Percentiles rank a stretch among this genome's conserved stretches.
These are phyloP conservation scores for Porites lobata DNA, from an alignment of 92 coral and sea anemone species.

Conservation along the genomic window DNA sequence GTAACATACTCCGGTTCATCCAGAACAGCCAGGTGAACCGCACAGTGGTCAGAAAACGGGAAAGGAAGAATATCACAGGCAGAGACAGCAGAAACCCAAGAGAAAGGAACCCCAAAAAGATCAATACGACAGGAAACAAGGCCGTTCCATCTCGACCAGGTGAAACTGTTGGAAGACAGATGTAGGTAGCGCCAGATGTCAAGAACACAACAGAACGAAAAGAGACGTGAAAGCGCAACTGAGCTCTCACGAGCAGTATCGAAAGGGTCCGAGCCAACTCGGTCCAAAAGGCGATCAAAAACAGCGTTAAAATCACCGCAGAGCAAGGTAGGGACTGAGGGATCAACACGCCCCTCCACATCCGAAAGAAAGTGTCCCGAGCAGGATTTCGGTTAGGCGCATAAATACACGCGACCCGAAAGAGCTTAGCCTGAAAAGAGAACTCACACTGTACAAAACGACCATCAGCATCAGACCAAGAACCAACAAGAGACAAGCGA, in stretches of 20 bases:
- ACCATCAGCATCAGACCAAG: neutral
- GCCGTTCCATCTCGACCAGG: too few species aligned
- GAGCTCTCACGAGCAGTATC: too few species aligned
- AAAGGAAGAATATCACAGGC: slow-evolving; percentile 33
- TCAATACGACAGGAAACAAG: slow-evolving; percentile 31
- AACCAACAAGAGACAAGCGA: neutral
- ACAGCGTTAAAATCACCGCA: slow-evolving; percentile 36
- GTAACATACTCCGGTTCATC: slow-evolving; percentile 2
- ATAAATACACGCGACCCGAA: slow-evolving; percentile 19
- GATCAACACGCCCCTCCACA: neutral
- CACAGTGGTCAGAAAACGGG: slow-evolving; percentile 56
- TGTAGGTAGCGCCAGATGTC: slow-evolving; percentile 31
- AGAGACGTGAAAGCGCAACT: too few species aligned
- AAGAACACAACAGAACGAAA: too few species aligned
- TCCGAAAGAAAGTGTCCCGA: slow-evolving; percentile 2
- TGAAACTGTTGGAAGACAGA: too few species aligned
- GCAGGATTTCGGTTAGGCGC: slow-evolving; percentile 61
- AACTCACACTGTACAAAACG: slow-evolving; percentile 40
- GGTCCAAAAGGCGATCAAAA: neutral
- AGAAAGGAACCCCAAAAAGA: slow-evolving; percentile 11
- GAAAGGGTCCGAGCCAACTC: too few species aligned
- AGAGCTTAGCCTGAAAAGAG: neutral
- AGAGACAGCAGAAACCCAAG: slow-evolving; percentile 4
- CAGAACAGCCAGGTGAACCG: slow-evolving; percentile 32
- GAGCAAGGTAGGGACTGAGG: neutral